Conservation (phyloP, 2,797 vertebrate species). For the Myoxocephalus aenaeus region DNA sequence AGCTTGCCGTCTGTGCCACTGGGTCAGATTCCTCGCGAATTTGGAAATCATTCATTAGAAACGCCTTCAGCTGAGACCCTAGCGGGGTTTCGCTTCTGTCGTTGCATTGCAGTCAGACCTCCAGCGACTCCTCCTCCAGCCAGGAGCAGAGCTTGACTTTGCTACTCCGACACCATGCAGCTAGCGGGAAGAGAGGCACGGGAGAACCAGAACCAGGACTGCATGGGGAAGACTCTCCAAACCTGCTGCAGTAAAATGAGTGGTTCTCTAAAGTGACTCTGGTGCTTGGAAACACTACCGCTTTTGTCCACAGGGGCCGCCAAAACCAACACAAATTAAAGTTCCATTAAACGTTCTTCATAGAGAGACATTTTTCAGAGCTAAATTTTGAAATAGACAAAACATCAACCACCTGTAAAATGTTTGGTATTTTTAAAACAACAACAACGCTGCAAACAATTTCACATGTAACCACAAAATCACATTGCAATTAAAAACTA, state of each 20-base stretch:
- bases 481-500: constrained; percentile 6
- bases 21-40: not conserved
- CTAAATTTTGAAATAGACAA: not conserved
- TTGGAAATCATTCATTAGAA: not conserved
- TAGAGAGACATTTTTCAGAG: not conserved
- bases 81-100: not conserved
- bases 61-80: not conserved
- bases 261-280: not conserved
- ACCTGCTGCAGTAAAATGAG: not conserved
- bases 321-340: not conserved
- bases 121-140: too few relatives aligned
- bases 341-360: constrained; percentile 28
- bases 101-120: too few relatives aligned
- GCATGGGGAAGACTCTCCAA: not conserved
- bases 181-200: not conserved
- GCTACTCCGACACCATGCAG: too few relatives aligned
- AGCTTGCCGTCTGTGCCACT: not conserved
- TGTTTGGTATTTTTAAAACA: not conserved
- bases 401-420: constrained; percentile 1
- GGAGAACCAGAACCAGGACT: too few relatives aligned
- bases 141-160: too few relatives aligned
- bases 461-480: not conserved
- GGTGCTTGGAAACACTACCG: not conserved
- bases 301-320: not conserved
- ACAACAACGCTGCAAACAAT: not conserved